Evolutionary conservation across 2,888 invertebrate species (phyloP).

Genomic region (Ormyrus pomaceus): DNA sequence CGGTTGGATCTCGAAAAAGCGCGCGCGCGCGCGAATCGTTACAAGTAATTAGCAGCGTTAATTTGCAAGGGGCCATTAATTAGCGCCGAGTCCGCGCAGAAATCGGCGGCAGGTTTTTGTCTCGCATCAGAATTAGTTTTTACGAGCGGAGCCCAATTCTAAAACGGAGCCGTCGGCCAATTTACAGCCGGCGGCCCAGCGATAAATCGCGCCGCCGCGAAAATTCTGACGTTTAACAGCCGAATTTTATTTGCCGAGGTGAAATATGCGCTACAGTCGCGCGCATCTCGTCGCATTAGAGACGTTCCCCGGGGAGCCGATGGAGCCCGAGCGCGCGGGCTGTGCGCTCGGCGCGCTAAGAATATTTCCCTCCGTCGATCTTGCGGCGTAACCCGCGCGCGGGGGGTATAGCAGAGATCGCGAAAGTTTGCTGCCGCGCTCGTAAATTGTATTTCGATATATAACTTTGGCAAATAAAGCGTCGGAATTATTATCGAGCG

Average conservation of each 20-base stretch:
- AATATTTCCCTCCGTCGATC: too few relatives aligned
- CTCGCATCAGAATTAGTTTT: constrained; percentile 12
- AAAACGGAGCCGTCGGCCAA: constrained; percentile 24
- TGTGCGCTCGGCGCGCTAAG: too few relatives aligned
- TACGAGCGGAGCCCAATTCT: constrained; percentile 14
- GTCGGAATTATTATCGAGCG: constrained; percentile 23
- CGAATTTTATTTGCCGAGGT: constrained; percentile 24
- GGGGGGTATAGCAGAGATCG: neutral
- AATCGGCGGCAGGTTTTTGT: neutral
- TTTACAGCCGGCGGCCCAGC: constrained; percentile 8
- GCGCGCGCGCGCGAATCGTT: too few relatives aligned
- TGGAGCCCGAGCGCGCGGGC: too few relatives aligned
- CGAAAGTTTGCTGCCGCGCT: constrained; percentile 1
- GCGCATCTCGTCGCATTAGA: too few relatives aligned
- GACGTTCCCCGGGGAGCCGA: too few relatives aligned
- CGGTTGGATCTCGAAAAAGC: too few relatives aligned
- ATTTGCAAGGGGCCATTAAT: too few relatives aligned
- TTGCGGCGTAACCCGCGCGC: too few relatives aligned
- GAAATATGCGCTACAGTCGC: neutral
- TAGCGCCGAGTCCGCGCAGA: too few relatives aligned
- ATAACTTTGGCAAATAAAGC: constrained; percentile 15
- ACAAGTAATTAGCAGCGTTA: too few relatives aligned
- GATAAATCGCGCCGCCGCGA: constrained; percentile 2
- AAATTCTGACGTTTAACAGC: constrained; percentile 39
- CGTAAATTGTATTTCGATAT: constrained; percentile 46